These are phyloP conservation scores for Clamator glandarius DNA, from an alignment of 2,797 vertebrate genomes.

Conservation along the genomic window DNA sequence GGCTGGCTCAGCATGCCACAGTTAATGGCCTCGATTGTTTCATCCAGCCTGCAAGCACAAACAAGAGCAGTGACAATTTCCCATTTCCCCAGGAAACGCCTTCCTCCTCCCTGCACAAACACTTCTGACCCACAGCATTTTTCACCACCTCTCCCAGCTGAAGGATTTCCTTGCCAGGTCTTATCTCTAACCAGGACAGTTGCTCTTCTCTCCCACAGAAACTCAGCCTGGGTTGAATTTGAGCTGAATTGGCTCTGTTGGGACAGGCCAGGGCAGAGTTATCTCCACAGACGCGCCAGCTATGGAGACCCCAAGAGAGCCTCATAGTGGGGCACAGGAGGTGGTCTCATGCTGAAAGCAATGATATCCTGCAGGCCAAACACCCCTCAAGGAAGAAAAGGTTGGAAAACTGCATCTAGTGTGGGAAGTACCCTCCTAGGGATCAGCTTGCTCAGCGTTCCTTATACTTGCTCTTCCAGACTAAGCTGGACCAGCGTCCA, in stretches of 20 bases:
- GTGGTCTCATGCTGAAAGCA: neutral
- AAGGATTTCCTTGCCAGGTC: accelerated
- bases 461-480: neutral
- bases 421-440: neutral
- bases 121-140: neutral
- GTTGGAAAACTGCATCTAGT: neutral
- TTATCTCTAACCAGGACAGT: neutral
- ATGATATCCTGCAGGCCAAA: neutral
- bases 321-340: neutral
- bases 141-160: neutral
- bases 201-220: neutral
- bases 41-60: conserved; percentile 85
- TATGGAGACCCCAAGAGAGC: neutral
- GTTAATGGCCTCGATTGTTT: conserved; percentile 85
- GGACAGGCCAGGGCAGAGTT: neutral
- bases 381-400: neutral
- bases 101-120: neutral
- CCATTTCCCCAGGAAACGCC: neutral
- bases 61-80: neutral
- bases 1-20: conserved; percentile 74
- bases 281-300: neutral
- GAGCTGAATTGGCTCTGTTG: neutral
- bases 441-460: neutral
- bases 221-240: neutral
- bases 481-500: neutral